Evolutionary conservation across 2,888 invertebrate species (phyloP), one percentile per base, ranked within the genome.

Genomic region (Fabriciana adippe): DNA sequence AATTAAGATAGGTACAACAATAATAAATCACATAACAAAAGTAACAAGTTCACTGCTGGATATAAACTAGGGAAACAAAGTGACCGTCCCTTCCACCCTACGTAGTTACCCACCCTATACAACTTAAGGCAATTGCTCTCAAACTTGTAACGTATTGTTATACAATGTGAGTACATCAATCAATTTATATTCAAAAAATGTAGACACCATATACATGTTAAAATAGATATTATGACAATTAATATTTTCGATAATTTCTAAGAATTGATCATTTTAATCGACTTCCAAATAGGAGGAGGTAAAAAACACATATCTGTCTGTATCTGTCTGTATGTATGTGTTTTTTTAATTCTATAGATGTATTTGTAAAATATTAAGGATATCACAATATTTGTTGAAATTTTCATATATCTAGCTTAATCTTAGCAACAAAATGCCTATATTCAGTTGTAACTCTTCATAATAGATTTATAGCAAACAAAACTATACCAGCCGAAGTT

Each of bases 1-100:
- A 57, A n/a, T n/a, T 8, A 57, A 26, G 45, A 13, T 13, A 5
- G 26, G 5, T 26, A 5, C 26, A 26, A 18, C 13, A 56, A 8
- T 5, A 57, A 47, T 47, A 57, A 57, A 47, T 57, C 21, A 57
- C 5, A 21, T 47, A 57, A 26, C 26, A 47, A 57, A 47, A 13
- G 45, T 47, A 26, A 45, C 57, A 57, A 57, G 57, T 57, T 11
- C 21, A 54, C 26, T 15, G n/a, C 57, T 47, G n/a, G n/a, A 47
- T 47, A 47, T n/a, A 57, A 18, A 57, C 47, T 47, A 21, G 57
- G 55, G 57, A 47, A 47, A 11, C 57, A 47, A 47, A 26, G 57
- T 21, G 57, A 47, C 57, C 47, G 45, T 57, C 57, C 57, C 57
- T 57, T 57, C 57, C 57, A 47, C 57, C 47, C 47, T 47, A 47